These are phyloP conservation scores for Menura novaehollandiae DNA, from an alignment of 2,113 vertebrate species.

Conservation along the genomic window DNA sequence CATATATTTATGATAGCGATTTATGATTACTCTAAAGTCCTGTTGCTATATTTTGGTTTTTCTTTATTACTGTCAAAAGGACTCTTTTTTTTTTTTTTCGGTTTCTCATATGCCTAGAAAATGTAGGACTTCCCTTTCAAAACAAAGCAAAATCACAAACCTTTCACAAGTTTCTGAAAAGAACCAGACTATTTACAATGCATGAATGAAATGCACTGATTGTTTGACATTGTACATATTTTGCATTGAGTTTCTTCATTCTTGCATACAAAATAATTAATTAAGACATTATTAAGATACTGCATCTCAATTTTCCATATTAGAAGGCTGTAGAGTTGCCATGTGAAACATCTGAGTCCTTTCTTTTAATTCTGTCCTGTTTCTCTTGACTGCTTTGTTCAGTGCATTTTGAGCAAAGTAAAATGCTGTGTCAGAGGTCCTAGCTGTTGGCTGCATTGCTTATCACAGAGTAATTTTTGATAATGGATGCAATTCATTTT, in stretches of 20 bases:
- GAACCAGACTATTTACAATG: background rate
- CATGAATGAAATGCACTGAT: background rate
- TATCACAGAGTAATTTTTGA: background rate
- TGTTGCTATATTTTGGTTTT: background rate
- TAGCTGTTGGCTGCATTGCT: background rate
- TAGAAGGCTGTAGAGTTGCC: background rate
- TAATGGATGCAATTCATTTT: background rate
- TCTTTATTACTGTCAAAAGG: background rate
- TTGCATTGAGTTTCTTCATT: constrained; percentile 1
- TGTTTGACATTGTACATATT: background rate
- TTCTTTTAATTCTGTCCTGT: background rate
- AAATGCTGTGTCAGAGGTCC: background rate
- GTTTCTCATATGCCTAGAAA: background rate
- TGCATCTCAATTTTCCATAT: background rate
- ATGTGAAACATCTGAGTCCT: background rate
- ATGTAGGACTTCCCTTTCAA: background rate
- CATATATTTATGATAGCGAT: constrained; percentile 13
- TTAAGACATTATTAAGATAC: background rate
- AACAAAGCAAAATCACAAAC: background rate
- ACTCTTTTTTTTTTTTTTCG: background rate
- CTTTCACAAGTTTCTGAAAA: background rate
- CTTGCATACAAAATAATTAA: background rate
- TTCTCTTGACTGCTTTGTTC: background rate
- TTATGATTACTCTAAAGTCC: background rate
- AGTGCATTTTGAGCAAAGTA: background rate